These are phyloP conservation scores for Schizaphis graminum DNA, from an alignment of 2,888 invertebrate species.

Conservation along the genomic window DNA sequence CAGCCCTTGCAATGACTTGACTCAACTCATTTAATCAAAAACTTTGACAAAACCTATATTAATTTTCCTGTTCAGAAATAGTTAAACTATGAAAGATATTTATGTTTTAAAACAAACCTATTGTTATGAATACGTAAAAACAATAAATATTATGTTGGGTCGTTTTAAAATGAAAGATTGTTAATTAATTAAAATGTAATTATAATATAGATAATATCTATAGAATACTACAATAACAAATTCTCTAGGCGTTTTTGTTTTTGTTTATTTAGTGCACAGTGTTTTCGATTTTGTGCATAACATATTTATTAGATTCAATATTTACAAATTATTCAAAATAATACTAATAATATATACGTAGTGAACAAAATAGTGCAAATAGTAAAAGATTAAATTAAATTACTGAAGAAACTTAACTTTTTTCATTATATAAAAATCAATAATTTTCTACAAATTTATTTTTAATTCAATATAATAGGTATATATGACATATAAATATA, in stretches of 20 bases:
- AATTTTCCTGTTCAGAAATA: constrained; percentile 21
- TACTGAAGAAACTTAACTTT: not conserved
- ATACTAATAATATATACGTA: not conserved
- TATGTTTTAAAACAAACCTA: not conserved
- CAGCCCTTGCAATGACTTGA: constrained; percentile 2
- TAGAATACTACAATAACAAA: not conserved
- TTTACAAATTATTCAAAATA: not conserved
- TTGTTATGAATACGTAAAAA: not conserved
- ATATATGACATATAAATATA: not conserved
- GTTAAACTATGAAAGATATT: not conserved
- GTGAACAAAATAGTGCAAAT: not conserved
- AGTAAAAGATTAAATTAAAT: not conserved
- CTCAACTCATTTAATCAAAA: constrained; percentile 46
- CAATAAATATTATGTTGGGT: not conserved
- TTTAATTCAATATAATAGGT: not conserved
- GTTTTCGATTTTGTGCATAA: not conserved
- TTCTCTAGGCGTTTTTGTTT: not conserved
- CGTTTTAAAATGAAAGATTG: not conserved
- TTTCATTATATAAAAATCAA: not conserved
- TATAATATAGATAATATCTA: not conserved
- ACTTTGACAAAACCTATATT: constrained; percentile 45
- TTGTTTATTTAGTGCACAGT: not conserved
- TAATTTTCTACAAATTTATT: not conserved
- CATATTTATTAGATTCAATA: not conserved
- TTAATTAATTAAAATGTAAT: not conserved